phyloP scores from a whole-genome alignment of 2,888 invertebrate genomes.

The Morpho achilles region DNA sequence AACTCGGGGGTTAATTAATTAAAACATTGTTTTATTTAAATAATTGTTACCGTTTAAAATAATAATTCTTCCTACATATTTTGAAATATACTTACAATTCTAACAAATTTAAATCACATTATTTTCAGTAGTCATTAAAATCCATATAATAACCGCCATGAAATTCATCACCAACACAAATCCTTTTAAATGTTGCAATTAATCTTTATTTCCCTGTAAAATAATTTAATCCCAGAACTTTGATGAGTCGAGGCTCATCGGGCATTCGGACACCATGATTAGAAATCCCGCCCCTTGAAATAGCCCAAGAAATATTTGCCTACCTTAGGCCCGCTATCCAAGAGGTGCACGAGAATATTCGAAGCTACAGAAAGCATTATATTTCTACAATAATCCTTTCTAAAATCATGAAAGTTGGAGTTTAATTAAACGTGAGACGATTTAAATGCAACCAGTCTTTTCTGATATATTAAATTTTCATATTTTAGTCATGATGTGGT shows the following conservation, averaged over 20 bases:
- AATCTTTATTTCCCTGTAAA: conserved; percentile 30
- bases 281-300: conserved; percentile 48
- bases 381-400: background rate
- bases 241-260: conserved; percentile 37
- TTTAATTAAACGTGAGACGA: too few species aligned
- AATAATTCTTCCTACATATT: too few species aligned
- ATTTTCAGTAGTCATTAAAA: background rate
- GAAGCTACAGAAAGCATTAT: background rate
- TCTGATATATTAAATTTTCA: too few species aligned
- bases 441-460: too few species aligned
- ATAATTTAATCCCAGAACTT: conserved; percentile 55
- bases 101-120: too few species aligned
- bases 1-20: too few species aligned
- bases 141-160: background rate
- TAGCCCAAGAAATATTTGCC: conserved; percentile 59
- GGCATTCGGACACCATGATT: conserved; percentile 49
- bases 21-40: too few species aligned
- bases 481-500: too few species aligned
- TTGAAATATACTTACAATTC: too few species aligned
- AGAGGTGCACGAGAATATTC: background rate
- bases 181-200: conserved; percentile 21
- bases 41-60: too few species aligned
- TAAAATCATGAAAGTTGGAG: too few species aligned
- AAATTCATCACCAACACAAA: conserved; percentile 8
- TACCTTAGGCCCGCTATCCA: conserved; percentile 25